These are phyloP conservation scores for Andrena flavipes DNA, from an alignment of 2,888 invertebrate genomes.

Conservation along the genomic window DNA sequence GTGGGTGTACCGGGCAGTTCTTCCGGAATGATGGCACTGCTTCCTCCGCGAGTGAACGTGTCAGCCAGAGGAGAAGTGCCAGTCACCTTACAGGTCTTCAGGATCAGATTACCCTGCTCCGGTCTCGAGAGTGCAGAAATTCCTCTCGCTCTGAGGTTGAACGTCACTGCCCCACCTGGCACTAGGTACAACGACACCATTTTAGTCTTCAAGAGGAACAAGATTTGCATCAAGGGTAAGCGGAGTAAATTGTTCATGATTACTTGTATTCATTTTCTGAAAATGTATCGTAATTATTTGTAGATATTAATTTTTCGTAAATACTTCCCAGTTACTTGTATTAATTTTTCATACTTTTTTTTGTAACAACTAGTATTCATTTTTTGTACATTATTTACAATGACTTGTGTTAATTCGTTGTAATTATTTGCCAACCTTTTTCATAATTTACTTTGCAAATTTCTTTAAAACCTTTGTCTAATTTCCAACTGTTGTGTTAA, in stretches of 20 bases:
- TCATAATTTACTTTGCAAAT: no score
- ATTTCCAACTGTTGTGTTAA: no score
- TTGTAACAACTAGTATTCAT: no score
- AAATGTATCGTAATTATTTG: no score
- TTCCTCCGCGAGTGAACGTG: slow-evolving; percentile 93
- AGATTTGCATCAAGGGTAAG: slow-evolving; percentile 93
- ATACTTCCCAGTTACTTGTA: no score
- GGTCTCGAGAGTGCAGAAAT: slow-evolving; percentile 93
- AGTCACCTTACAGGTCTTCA: slow-evolving; percentile 90
- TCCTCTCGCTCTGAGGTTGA: slow-evolving; percentile 92
- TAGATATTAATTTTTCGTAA: no score
- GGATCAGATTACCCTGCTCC: slow-evolving; percentile 93
- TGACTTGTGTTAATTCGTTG: no score
- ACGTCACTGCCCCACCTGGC: slow-evolving; percentile 91
- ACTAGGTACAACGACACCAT: slow-evolving; percentile 89
- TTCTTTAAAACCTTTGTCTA: no score
- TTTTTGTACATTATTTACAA: no score
- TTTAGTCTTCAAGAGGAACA: slow-evolving; percentile 93
- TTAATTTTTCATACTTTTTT: no score
- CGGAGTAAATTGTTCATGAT: slow-evolving; percentile 9
- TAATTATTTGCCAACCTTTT: no score
- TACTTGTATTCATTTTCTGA: no score
- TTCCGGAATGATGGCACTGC: slow-evolving; percentile 87
- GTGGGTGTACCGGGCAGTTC: slow-evolving; percentile 83
- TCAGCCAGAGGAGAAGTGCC: slow-evolving; percentile 93